These are phyloP conservation scores for Penaeus chinensis DNA, from an alignment of 1,140 invertebrate species.

Conservation along the genomic window DNA sequence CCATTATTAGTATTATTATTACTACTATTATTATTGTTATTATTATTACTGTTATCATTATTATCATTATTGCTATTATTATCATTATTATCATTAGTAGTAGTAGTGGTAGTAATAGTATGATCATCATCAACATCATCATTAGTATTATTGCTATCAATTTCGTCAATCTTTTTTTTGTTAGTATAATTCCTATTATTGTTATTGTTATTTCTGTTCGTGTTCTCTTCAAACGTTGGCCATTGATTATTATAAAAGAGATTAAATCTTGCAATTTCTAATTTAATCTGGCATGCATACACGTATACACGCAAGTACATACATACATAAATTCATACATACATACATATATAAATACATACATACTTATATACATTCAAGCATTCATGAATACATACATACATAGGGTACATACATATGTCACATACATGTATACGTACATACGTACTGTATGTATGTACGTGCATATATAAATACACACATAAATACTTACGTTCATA, in stretches of 20 bases:
- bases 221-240: not conserved
- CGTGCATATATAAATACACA: slow-evolving; percentile 3
- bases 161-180: slow-evolving; percentile 4
- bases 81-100: no score
- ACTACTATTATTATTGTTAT: no score
- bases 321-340: slow-evolving; percentile 2
- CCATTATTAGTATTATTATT: no score
- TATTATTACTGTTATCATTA: no score
- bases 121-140: not conserved
- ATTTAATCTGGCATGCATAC: not conserved
- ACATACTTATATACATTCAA: not conserved
- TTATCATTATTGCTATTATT: no score
- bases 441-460: no score
- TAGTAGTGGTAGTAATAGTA: no score
- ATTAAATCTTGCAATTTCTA: no score
- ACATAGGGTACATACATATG: slow-evolving; percentile 1
- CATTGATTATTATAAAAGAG: no score
- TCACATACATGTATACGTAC: slow-evolving; percentile 4
- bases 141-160: not conserved
- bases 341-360: slow-evolving; percentile 7
- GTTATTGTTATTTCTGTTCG: not conserved
- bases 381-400: not conserved
- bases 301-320: not conserved
- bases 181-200: not conserved
- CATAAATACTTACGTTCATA: not conserved